These are phyloP conservation scores for Microtus richardsoni DNA, from an alignment of 2,113 vertebrate species.

Conservation along the genomic window DNA sequence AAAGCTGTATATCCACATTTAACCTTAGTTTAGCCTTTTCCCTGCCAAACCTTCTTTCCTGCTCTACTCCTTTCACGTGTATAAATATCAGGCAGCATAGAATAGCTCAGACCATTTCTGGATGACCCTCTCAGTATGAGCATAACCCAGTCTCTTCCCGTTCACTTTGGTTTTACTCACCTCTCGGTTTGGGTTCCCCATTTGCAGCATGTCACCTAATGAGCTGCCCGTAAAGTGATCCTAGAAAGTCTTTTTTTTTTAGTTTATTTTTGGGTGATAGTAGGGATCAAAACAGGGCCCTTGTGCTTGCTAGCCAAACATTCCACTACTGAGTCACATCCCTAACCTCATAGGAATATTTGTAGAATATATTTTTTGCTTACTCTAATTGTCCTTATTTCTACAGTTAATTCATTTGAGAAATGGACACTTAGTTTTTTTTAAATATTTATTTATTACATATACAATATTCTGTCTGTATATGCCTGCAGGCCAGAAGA, in stretches of 20 bases:
- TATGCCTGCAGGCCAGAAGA: too few species aligned
- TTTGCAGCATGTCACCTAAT: background rate
- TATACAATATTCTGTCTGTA: too few species aligned
- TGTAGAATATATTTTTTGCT: conserved; percentile 36
- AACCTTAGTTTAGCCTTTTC: conserved; percentile 38
- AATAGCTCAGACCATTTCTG: conserved; percentile 33
- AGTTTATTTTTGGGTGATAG: background rate
- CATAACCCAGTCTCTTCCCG: conserved; percentile 11
- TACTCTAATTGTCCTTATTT: conserved; percentile 43
- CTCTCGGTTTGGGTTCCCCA: background rate
- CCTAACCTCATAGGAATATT: background rate
- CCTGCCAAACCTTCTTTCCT: conserved; percentile 44
- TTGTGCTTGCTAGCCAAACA: background rate
- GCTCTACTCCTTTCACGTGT: background rate
- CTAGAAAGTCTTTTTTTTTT: background rate
- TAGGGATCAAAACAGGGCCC: background rate
- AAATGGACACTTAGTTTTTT: conserved; percentile 35
- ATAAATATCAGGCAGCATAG: conserved; percentile 2
- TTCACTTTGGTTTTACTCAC: conserved; percentile 39
- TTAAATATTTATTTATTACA: too few species aligned
- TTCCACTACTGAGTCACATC: background rate
- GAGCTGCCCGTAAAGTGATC: background rate
- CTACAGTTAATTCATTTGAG: conserved; percentile 29
- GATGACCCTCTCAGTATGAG: background rate
- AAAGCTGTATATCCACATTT: conserved; percentile 1